phyloP scores from a whole-genome alignment of 2,113 vertebrate genomes.

The Symphodus melops region DNA sequence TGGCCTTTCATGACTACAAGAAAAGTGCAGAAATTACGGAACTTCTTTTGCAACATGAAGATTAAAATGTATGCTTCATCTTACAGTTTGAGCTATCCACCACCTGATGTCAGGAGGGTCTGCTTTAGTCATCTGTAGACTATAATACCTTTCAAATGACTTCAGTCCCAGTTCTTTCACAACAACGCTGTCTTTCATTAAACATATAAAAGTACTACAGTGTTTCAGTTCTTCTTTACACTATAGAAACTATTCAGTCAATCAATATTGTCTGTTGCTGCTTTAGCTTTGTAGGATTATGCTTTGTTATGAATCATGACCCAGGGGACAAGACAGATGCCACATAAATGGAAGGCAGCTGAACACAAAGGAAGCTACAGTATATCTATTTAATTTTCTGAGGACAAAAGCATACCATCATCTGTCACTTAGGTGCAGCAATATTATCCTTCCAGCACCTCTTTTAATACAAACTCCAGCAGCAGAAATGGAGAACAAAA shows the following conservation, averaged over 20 bases:
- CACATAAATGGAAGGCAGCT: constrained; percentile 15
- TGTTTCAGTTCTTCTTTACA: constrained; percentile 12
- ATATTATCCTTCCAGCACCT: constrained; percentile 20
- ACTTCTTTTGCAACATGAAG: constrained; percentile 22
- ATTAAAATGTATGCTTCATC: constrained; percentile 33
- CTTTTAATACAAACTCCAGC: constrained; percentile 30
- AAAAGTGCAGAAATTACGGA: not conserved
- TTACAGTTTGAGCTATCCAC: too few relatives aligned
- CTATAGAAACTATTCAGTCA: constrained; percentile 25
- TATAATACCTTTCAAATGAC: constrained; percentile 36
- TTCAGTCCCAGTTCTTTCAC: constrained; percentile 12
- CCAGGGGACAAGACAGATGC: constrained; percentile 27
- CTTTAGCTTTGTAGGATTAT: constrained; percentile 19
- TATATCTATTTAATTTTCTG: constrained; percentile 27
- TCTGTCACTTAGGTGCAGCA: constrained; percentile 24
- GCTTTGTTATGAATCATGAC: constrained; percentile 36
- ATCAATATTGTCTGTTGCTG: constrained; percentile 21
- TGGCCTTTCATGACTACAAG: constrained; percentile 1
- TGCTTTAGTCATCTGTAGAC: constrained; percentile 45
- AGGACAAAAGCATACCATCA: constrained; percentile 38
- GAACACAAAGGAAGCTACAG: constrained; percentile 12
- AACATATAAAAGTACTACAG: not conserved
- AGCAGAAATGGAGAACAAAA: constrained; percentile 6
- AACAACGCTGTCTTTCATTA: not conserved
- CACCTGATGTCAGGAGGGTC: too few relatives aligned